Base-by-base conservation (phyloP, 2,888 invertebrate genomes). In the Petrophora chlorosata region DNA sequence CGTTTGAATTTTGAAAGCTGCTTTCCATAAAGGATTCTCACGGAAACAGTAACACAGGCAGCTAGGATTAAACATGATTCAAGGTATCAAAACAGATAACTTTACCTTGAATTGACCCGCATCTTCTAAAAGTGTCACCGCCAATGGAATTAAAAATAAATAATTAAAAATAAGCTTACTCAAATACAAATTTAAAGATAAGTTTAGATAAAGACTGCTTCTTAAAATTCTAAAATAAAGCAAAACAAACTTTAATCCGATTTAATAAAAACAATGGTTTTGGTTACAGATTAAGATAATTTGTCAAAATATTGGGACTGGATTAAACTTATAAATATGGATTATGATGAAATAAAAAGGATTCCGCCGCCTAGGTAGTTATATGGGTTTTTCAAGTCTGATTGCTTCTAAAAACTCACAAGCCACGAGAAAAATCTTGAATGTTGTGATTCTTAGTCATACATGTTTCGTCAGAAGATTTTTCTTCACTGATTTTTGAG, bases 241-340 rank as follows among this genome's bases (percentile, higher is more conserved):
- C 25, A 13, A 16, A 10, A 0, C 0, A n/a, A n/a, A n/a, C 13
- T 29, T 15, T 33, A 39, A 46, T 39, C 45, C 39, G 45, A 45
- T 39, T 45, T 33, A 10, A n/a, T 2, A n/a, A 9, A 16, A 25
- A 45, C 39, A 40, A 23, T 35, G 2, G 19, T 19, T 22, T 26
- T 14, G 3, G 30, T 8, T 5, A 15, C 1, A n/a, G 46, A 40
- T 47, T 47, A 29, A 16, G 35, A 35, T 41, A 36, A 25, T 23
- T 17, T 17, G 30, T 3, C 41, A 47, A 23, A 47, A 47, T 41
- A 47, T 47, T 41, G 30, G 13, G 35, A 28, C 28, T 10, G 22
- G 23, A 45, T 39, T 39, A 16, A 8, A 25, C 15, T 19, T 3
- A 19, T 0, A 13, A 19, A 8, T 34, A 12, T 12, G 34, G 34